Evolutionary conservation across 2,888 invertebrate species (phyloP), one percentile per base, ranked within the genome.

Genomic region (Drosophila gaucha): DNA sequence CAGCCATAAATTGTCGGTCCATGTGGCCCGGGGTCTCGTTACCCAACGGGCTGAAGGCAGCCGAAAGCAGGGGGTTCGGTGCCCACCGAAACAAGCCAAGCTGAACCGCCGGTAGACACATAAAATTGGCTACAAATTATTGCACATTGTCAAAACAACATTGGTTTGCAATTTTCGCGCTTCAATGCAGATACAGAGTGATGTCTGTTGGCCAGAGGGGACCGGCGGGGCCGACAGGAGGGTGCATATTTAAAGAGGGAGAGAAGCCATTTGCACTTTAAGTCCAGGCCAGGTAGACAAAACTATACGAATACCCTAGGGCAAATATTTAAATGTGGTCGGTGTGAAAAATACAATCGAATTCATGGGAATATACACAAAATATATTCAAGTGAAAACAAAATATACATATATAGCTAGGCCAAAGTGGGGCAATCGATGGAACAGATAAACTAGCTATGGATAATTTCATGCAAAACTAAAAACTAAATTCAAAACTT

Each of bases 101-200:
- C 78, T 56, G 85, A 85, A 85, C 79, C 75, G 66, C 65, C 86
- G 77, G 80, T 86, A 80, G 80, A 80, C 87, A 87, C 82, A 87
- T 83, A 80, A 83, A 80, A 87, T 87, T 79, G 85, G 66, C 78
- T 80, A 69, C 86, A 89, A 87, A 89, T 88, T 90, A 89, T 90
- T 89, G 87, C 88, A 89, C 90, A 90, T 89, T 89, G 90, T 89
- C 90, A 90, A 87, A 89, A 87, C 85, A 90, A 89, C 90, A 89
- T 89, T 90, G 88, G 87, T 89, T 89, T 89, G 90, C 90, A 89
- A 90, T 89, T 90, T 90, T 84, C 88, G 84, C 89, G 88, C 86
- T 88, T 88, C 89, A 85, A 85, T 83, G 80, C 79, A 85, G 89
- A 82, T 80, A 71, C 74, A 77, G 57, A 73, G 43, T 79, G 84